phyloP scores from a whole-genome alignment of 2,113 vertebrate species.

The Limanda limanda region DNA sequence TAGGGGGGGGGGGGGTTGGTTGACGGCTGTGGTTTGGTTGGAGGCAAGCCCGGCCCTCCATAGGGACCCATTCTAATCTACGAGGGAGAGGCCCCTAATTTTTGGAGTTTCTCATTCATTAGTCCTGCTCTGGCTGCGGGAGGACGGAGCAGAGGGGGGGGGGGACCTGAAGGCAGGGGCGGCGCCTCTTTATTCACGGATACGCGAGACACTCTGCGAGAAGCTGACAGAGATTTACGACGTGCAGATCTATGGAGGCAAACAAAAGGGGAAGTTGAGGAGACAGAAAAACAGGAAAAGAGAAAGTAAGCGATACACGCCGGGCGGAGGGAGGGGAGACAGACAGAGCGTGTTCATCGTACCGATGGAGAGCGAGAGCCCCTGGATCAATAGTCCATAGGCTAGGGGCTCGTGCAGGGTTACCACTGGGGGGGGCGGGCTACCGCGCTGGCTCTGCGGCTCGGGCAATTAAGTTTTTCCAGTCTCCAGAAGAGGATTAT shows the following conservation, averaged over 20 bases:
- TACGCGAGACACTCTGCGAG: slow-evolving; percentile 68
- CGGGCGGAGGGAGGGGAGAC: slow-evolving; percentile 28
- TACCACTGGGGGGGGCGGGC: slow-evolving; percentile 66
- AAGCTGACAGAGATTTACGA: slow-evolving; percentile 81
- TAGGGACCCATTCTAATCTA: slow-evolving; percentile 76
- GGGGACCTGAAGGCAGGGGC: slow-evolving; percentile 47
- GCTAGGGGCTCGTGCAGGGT: slow-evolving; percentile 75
- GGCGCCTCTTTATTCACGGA: slow-evolving; percentile 74
- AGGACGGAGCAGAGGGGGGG: slow-evolving; percentile 39
- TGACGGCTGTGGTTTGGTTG: slow-evolving; percentile 64
- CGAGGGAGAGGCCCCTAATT: slow-evolving; percentile 74
- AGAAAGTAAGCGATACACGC: slow-evolving; percentile 56
- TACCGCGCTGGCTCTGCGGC: slow-evolving; percentile 64
- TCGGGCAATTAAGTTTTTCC: slow-evolving; percentile 80
- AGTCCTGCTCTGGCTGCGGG: slow-evolving; percentile 65
- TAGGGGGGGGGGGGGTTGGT: not conserved
- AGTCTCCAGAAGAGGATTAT: slow-evolving; percentile 83
- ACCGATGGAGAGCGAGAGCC: slow-evolving; percentile 59
- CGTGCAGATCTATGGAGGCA: slow-evolving; percentile 66
- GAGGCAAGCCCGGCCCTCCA: slow-evolving; percentile 65
- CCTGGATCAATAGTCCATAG: slow-evolving; percentile 78
- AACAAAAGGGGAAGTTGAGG: slow-evolving; percentile 70
- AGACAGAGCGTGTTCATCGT: slow-evolving; percentile 63
- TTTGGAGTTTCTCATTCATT: slow-evolving; percentile 80
- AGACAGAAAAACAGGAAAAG: slow-evolving; percentile 57